Base-by-base conservation (phyloP, 2,113 vertebrate genomes). In the Canis aureus region DNA sequence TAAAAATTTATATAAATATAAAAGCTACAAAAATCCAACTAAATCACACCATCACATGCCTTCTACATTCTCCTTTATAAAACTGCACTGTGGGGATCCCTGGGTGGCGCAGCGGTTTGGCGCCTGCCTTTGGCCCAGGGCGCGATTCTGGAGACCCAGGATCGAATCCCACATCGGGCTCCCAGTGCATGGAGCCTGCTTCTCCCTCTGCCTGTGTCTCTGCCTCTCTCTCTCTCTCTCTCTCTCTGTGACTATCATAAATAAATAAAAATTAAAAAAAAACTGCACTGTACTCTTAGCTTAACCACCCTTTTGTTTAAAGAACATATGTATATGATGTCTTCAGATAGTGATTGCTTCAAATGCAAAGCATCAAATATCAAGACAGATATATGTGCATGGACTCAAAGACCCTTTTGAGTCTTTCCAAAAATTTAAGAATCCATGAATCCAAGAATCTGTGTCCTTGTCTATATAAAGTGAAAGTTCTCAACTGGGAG, bases 1-100 rank as follows among this genome's bases (percentile, higher is more conserved):
- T 90, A 91, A 96, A 97, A 96, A 92, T 87, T 87, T 49, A 92
- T 80, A 67, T 92, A 97, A 97, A 96, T 94, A 85, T 82, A 94
- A 93, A 93, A 76, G 5, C 57, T 74, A 89, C 89, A 97, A 89
- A 93, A 87, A 73, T 81, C n/a, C 85, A 93, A 60, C 88, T 85
- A 95, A 96, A 85, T 93, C 38, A 27, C 9, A n/a, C 17, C 23
- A 74, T 96, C 43, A 22, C 66, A n/a, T 57, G 49, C 51, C n/a
- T 95, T 64, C 20, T 49, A 55, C 13, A 84, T 43, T 85, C 73
- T 69, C 29, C 53, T n/a, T 53, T 32, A 74, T 60, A 81, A 25
- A 35, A 35, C 35, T 35, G 35, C 35, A 35, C 35, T 35, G 35
- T 35, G 35, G 35, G 35, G 35, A 35, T 35, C 35, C 35, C 35